These are phyloP conservation scores for Drosophila virilis DNA, from an alignment of 1,140 invertebrate species.

Conservation along the genomic window DNA sequence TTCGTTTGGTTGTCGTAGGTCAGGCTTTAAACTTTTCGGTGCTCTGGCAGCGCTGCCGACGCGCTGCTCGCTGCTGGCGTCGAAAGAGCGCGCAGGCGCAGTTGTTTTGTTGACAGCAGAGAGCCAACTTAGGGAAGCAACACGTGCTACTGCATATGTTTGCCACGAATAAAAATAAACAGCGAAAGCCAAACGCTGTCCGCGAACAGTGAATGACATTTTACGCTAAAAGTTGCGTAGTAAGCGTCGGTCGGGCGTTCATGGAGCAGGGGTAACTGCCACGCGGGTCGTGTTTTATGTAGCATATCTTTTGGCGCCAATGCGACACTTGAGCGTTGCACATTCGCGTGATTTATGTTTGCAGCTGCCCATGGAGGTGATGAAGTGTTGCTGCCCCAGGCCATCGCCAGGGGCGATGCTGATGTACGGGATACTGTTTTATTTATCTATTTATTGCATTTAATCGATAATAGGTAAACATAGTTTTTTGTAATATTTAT, in stretches of 20 bases:
- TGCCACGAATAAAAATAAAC: conserved; percentile 62
- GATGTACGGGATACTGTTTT: neutral
- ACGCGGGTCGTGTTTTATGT: conserved; percentile 53
- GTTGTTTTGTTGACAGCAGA: conserved; percentile 56
- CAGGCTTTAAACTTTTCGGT: conserved; percentile 58
- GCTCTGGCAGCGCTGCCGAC: conserved; percentile 23
- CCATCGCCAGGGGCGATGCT: neutral
- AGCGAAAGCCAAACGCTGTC: conserved; percentile 39
- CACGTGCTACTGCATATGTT: conserved; percentile 59
- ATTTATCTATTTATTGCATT: neutral
- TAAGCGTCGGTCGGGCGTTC: conserved; percentile 19
- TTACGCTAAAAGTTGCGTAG: conserved; percentile 71
- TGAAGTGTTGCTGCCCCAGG: conserved; percentile 22
- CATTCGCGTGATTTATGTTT: conserved; percentile 55
- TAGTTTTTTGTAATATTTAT: no score
- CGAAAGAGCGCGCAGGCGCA: conserved; percentile 66
- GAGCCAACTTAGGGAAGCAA: conserved; percentile 50
- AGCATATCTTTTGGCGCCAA: conserved; percentile 74
- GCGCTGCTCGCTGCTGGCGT: conserved; percentile 24
- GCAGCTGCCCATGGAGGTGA: conserved; percentile 46
- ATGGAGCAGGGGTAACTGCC: neutral
- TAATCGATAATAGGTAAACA: neutral
- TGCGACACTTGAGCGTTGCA: conserved; percentile 55
- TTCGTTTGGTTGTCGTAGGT: conserved; percentile 69
- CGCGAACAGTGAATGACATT: conserved; percentile 66